Base-by-base conservation (phyloP, 1,140 invertebrate species). In the Theocolax elegans region DNA sequence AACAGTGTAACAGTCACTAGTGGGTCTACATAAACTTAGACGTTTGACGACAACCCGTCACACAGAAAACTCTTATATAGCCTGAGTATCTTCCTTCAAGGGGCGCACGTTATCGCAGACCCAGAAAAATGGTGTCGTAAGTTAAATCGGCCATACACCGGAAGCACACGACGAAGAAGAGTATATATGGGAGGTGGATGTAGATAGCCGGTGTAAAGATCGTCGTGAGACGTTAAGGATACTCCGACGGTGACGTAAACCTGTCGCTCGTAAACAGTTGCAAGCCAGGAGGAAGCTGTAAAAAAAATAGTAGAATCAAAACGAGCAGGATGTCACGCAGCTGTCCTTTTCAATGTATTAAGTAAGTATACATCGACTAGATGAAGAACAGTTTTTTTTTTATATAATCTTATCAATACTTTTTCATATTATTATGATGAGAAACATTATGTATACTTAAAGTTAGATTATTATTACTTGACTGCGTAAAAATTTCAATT, bases 231-330 rank as follows among this genome's bases (percentile, higher is more conserved):
- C 29, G 46, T 54, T 53, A 65, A 54, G 29, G 15, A 67, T 35
- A n/a, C 17, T 10, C 23, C 25, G 51, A 2, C 19, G 29, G 7
- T 59, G 65, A 59, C 42, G 54, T 62, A 62, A 69, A 54, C 46
- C 58, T 49, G 67, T 51, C 56, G 67, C 67, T 62, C 67, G 48
- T 69, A 69, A 69, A 69, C 10, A 40, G 31, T 48, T 21, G 66
- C 27, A 15, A 27, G 9, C 23, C 29, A 40, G 29, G 19, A 59
- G 66, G 66, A 68, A 62, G 58, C 58, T 42, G 12, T 67, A 42
- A 51, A 67, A 31, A 59, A 29, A 40, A 9, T 38, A 38, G 29
- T 3, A 13, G 23, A 8, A 46, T 13, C 48, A n/a, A n/a, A n/a
- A n/a, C n/a, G n/a, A 17, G 35, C 27, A n/a, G 21, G 38, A 0